Conservation (phyloP, 2,797 vertebrate genomes). For the Darevskia nairensis region DNA sequence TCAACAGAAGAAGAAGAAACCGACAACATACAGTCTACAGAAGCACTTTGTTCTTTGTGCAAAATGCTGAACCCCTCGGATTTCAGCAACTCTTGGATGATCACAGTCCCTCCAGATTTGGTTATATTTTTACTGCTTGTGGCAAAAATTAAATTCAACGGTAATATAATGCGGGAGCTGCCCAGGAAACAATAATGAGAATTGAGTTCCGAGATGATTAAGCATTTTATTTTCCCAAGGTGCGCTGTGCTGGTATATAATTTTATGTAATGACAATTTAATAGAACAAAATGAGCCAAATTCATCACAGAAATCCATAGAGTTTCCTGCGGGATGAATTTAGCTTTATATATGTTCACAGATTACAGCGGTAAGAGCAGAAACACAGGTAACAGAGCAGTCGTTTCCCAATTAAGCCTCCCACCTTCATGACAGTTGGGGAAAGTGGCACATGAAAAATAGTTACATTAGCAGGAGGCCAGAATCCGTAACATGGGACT, state of each 20-base stretch:
- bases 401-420: slow-evolving; percentile 47
- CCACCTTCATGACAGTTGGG: slow-evolving; percentile 6
- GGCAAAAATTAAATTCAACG: slow-evolving; percentile 56
- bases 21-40: not conserved
- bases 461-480: slow-evolving; percentile 3
- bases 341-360: slow-evolving; percentile 25
- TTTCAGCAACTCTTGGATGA: slow-evolving; percentile 23
- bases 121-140: slow-evolving; percentile 56
- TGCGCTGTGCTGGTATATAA: slow-evolving; percentile 46
- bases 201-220: slow-evolving; percentile 49
- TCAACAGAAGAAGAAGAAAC: not conserved
- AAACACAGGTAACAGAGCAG: slow-evolving; percentile 21
- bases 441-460: slow-evolving; percentile 18
- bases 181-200: slow-evolving; percentile 46
- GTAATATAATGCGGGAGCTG: slow-evolving; percentile 41
- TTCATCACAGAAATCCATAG: slow-evolving; percentile 46
- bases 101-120: slow-evolving; percentile 34
- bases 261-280: slow-evolving; percentile 48
- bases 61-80: slow-evolving; percentile 4
- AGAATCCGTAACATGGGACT: not conserved
- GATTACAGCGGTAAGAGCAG: slow-evolving; percentile 27
- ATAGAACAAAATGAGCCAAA: slow-evolving; percentile 55
- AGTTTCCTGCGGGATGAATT: slow-evolving; percentile 34
- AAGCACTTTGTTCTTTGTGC: slow-evolving; percentile 25
- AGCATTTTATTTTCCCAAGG: slow-evolving; percentile 56